Percentiles rank a stretch among this genome's conserved stretches.
Evolutionary conservation across 2,888 invertebrate genomes (phyloP).

Genomic region (Tinea trinotella): DNA sequence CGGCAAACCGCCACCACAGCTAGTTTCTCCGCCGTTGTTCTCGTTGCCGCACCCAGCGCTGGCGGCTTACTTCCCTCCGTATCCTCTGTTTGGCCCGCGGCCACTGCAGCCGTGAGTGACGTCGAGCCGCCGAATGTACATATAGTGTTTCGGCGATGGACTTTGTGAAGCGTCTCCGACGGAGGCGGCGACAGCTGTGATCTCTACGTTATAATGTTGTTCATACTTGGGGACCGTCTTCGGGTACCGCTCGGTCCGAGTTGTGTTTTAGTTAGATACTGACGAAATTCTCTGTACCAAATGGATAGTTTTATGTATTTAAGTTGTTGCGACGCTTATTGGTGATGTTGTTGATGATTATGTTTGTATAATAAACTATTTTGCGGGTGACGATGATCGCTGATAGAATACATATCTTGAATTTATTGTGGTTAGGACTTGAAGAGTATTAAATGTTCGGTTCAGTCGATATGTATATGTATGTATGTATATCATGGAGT

Average conservation of each 20-base stretch:
- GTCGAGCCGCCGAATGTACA: background rate
- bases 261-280: constrained; percentile 46
- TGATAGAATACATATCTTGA: constrained; percentile 13
- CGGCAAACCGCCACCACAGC: constrained; percentile 72
- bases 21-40: constrained; percentile 79
- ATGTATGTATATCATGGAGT: too few species aligned
- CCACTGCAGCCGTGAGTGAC: constrained; percentile 73
- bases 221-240: constrained; percentile 31
- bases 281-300: constrained; percentile 70
- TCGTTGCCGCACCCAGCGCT: constrained; percentile 81
- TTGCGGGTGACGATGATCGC: background rate
- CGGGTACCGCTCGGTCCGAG: constrained; percentile 10
- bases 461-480: background rate
- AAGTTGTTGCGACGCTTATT: constrained; percentile 64
- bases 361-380: constrained; percentile 47
- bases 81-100: constrained; percentile 88
- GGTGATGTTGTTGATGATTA: constrained; percentile 60
- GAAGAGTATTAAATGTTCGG: background rate
- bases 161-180: constrained; percentile 22
- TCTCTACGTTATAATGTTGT: constrained; percentile 43
- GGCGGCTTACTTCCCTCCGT: constrained; percentile 90
- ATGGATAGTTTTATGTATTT: constrained; percentile 55
- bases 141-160: constrained; percentile 37
- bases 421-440: constrained; percentile 3
- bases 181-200: constrained; percentile 43